Evolutionary conservation across 2,797 vertebrate species (phyloP).

Genomic region (Microhierax caerulescens): DNA sequence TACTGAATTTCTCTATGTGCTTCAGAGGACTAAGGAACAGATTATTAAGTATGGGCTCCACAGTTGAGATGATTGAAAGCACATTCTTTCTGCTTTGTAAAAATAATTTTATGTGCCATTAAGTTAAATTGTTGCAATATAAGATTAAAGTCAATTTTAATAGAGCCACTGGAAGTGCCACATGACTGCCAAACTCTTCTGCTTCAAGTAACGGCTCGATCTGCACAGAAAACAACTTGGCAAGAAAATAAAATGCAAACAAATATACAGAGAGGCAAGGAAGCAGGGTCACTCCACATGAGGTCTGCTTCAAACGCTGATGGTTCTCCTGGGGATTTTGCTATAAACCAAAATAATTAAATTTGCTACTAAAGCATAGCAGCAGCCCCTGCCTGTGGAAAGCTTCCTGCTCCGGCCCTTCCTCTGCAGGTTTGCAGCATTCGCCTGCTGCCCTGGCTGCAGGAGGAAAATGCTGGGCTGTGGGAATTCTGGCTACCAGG

Average conservation of each 20-base stretch:
- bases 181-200: neutral
- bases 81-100: neutral
- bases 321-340: neutral
- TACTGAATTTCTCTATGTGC: neutral
- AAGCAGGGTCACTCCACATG: fast-evolving
- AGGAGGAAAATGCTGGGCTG: neutral
- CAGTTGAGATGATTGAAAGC: neutral
- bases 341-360: neutral
- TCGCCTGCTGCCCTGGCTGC: fast-evolving
- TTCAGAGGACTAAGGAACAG: neutral
- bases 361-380: neutral
- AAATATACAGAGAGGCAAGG: neutral
- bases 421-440: fast-evolving
- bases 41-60: neutral
- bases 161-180: neutral
- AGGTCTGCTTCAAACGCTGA: neutral
- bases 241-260: neutral
- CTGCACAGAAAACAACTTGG: neutral
- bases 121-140: neutral
- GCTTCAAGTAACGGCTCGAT: neutral
- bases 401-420: neutral
- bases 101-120: neutral
- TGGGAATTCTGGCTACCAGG: neutral
- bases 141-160: neutral
- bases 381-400: neutral